A percentile compares a stretch with the other conserved stretches of the same genome.
phyloP scores from a whole-genome alignment of 1,140 invertebrate genomes.

The Dendrolimus punctatus region DNA sequence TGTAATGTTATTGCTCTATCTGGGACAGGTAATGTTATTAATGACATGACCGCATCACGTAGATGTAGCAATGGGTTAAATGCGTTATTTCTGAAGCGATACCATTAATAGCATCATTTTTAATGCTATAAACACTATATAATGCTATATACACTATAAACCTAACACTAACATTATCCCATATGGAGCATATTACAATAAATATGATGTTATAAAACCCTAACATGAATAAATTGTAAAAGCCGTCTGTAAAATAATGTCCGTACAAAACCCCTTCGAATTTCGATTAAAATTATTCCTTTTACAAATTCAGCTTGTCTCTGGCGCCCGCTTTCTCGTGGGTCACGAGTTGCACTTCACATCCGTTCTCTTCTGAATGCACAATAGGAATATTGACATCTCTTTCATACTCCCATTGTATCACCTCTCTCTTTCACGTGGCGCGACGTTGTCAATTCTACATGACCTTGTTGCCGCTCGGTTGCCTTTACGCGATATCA shows the following conservation, averaged over 20 bases:
- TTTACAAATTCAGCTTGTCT: slow-evolving; percentile 48
- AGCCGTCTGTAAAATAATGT: slow-evolving; percentile 1
- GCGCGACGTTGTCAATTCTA: slow-evolving; percentile 49
- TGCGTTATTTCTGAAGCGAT: too few species aligned
- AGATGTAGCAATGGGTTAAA: too few species aligned
- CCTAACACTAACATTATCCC: too few species aligned
- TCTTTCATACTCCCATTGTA: slow-evolving; percentile 20
- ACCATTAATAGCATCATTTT: too few species aligned
- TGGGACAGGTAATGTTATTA: too few species aligned
- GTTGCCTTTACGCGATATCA: slow-evolving; percentile 23
- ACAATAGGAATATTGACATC: slow-evolving; percentile 45
- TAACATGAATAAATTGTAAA: slow-evolving; percentile 1
- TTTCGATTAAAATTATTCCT: slow-evolving; percentile 51
- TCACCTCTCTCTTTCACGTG: slow-evolving; percentile 22
- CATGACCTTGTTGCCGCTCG: slow-evolving; percentile 50
- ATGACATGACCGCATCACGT: too few species aligned
- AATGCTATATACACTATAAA: too few species aligned
- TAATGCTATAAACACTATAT: too few species aligned
- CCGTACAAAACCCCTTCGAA: slow-evolving; percentile 7
- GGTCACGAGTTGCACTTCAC: slow-evolving; percentile 52
- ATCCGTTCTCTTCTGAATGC: slow-evolving; percentile 61
- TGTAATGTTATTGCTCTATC: too few species aligned
- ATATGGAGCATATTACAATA: too few species aligned
- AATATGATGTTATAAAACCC: not conserved
- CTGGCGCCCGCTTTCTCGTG: slow-evolving; percentile 48